A percentile compares a stretch with the other conserved stretches of the same genome.
Evolutionary conservation across 2,888 invertebrate genomes (phyloP).

Genomic region (Melinopterus prodromus): DNA sequence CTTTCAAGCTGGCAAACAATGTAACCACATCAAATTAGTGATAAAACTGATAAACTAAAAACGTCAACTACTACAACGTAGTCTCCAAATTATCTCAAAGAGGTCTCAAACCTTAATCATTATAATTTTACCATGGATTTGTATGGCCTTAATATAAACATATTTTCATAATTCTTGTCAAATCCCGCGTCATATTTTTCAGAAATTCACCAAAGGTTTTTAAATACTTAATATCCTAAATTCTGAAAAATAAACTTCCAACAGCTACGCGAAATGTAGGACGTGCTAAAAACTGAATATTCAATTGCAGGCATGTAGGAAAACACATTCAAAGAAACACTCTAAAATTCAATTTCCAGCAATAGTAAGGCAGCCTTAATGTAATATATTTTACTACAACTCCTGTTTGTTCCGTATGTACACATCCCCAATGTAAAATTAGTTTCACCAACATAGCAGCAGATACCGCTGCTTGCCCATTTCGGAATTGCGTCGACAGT

Average conservation of each 20-base stretch:
- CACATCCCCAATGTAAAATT: not conserved
- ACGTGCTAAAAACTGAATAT: not conserved
- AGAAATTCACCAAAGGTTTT: not conserved
- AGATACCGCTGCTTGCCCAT: not conserved
- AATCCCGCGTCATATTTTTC: too few species aligned
- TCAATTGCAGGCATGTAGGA: not conserved
- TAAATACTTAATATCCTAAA: not conserved
- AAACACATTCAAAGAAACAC: not conserved
- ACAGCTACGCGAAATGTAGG: not conserved
- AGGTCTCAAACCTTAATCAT: too few species aligned
- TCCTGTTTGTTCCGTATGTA: not conserved
- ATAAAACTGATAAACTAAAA: too few species aligned
- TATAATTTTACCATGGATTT: too few species aligned
- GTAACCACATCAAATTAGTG: too few species aligned
- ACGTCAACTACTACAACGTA: too few species aligned
- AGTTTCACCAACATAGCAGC: not conserved
- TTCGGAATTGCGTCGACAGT: not conserved
- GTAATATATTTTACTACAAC: not conserved
- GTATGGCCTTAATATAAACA: too few species aligned
- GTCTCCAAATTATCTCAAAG: too few species aligned
- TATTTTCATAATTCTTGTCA: too few species aligned
- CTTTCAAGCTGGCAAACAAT: too few species aligned
- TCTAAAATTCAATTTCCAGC: not conserved
- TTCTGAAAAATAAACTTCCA: not conserved
- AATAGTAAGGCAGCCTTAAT: not conserved